phyloP scores from a whole-genome alignment of 2,888 invertebrate genomes.

The Lasioglossum malachurum region DNA sequence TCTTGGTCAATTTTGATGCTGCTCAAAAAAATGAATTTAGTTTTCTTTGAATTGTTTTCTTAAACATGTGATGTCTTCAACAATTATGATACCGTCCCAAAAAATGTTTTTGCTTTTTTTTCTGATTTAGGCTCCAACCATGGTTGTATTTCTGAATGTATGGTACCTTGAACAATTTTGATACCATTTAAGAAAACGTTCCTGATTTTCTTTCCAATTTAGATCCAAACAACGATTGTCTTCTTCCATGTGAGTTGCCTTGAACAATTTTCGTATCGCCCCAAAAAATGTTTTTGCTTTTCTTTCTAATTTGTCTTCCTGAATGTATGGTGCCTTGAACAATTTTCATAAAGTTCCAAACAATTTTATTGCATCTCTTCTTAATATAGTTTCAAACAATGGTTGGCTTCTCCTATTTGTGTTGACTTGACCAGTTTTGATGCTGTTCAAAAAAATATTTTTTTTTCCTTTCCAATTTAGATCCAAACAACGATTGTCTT shows the following conservation, averaged over 20 bases:
- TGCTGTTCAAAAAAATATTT: neutral
- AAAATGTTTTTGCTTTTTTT: neutral
- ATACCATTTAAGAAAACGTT: too few relatives aligned
- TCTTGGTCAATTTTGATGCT: neutral
- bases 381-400: too few relatives aligned
- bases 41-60: neutral
- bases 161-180: too few relatives aligned
- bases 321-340: neutral
- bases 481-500: too few relatives aligned
- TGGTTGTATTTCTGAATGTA: neutral
- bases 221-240: too few relatives aligned
- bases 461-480: neutral
- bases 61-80: neutral
- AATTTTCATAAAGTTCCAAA: too few relatives aligned
- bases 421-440: neutral
- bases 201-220: too few relatives aligned
- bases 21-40: too few relatives aligned
- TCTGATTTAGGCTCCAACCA: neutral
- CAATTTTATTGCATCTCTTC: too few relatives aligned
- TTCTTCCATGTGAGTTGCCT: neutral
- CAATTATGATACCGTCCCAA: neutral
- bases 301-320: neutral
- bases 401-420: too few relatives aligned
- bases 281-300: too few relatives aligned
- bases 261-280: neutral